A percentile compares a stretch with the other conserved stretches of the same genome.
These are phyloP conservation scores for Australoheros scitulus DNA, from an alignment of 2,113 vertebrate species.

Conservation along the genomic window DNA sequence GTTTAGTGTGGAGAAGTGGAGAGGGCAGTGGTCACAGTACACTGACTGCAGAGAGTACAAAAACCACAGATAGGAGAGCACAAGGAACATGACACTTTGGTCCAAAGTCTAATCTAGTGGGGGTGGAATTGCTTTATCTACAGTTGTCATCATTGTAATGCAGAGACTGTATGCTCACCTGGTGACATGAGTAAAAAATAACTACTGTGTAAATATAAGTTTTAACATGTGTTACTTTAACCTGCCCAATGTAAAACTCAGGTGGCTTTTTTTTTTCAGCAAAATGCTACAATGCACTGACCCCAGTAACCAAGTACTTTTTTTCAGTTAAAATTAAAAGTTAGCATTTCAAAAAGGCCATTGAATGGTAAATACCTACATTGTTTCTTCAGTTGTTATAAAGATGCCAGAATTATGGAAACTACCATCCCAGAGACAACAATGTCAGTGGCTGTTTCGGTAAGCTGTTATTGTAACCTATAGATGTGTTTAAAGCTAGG, in stretches of 20 bases:
- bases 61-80: background rate
- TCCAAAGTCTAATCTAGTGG: constrained; percentile 39
- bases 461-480: too few species aligned
- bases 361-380: too few species aligned
- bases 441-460: too few species aligned
- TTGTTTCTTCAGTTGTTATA: too few species aligned
- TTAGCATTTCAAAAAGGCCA: too few species aligned
- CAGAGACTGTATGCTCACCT: background rate
- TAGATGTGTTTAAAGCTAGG: too few species aligned
- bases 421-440: too few species aligned
- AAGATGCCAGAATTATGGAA: too few species aligned
- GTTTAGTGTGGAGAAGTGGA: constrained; percentile 35
- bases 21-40: constrained; percentile 53
- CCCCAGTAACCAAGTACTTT: background rate
- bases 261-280: too few species aligned
- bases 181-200: background rate
- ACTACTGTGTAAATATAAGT: background rate
- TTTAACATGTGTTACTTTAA: background rate
- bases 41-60: constrained; percentile 40
- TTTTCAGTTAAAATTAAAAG: too few species aligned
- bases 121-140: constrained; percentile 26
- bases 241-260: background rate
- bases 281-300: background rate
- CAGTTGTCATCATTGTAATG: background rate
- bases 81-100: constrained; percentile 30